Evolutionary conservation across 2,797 vertebrate genomes (phyloP), one percentile per base, ranked within the genome.

Genomic region (Hoplostethus atlanticus): DNA sequence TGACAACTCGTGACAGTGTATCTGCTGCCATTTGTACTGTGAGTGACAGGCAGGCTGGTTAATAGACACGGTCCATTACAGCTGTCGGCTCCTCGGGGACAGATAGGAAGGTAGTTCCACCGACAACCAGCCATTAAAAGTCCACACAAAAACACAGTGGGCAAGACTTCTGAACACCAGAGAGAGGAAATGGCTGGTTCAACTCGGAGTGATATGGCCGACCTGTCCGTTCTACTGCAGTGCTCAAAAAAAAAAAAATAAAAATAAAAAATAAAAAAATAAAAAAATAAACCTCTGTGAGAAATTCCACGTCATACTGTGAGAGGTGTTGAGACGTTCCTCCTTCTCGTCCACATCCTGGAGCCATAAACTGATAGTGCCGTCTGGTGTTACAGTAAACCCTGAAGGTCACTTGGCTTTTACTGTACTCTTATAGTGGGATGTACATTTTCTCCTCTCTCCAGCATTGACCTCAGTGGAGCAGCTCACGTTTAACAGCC

Each of bases 291-390:
- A 73, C 6, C 28, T 53, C 59, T 8, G 76, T 78, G 92, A 92
- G 91, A 93, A 91, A 94, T 94, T 93, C 83, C 88, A 88, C 88
- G 77, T 90, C 71, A 65, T 55, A 50, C 81, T 85, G 90, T 28
- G 57, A 90, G 66, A 70, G 84, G 21, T 77, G 80, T 74, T 59
- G 64, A 79, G 62, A 81, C 77, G 36, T 71, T 78, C 66, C 40
- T 83, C 51, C 51, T 76, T 73, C 79, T 79, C 64, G 46, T 79
- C 78, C 70, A 71, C 47, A 61, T 66, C 51, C 34, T 55, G 54
- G 15, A 68, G 52, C n/a, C 13, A 67, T 72, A 71, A 84, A 81
- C 76, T 36, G 69, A 63, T 2, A 53, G 53, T 34, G 13, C 54
- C 28, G 21, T 67, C 59, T 66, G 8, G 12, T 15, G 59, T 28